Conservation (phyloP, 2,113 vertebrate species). For the Sitta europaea region DNA sequence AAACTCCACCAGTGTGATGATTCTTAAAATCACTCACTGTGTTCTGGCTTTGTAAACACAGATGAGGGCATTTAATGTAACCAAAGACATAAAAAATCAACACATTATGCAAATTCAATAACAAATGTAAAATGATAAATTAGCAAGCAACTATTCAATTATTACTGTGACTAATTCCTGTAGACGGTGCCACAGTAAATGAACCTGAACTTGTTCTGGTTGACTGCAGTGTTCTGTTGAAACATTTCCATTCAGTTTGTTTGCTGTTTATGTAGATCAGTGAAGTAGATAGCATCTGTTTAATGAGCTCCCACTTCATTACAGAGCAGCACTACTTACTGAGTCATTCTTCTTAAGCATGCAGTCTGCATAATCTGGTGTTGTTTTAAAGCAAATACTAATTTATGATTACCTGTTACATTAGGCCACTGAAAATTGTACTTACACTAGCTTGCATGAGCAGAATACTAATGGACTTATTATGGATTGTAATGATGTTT, state of each 20-base stretch:
- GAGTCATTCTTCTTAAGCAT: constrained; percentile 69
- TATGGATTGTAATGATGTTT: constrained; percentile 55
- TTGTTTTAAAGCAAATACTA: constrained; percentile 82
- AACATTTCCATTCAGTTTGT: constrained; percentile 75
- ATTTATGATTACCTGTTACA: constrained; percentile 85
- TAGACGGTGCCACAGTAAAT: constrained; percentile 69
- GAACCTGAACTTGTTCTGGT: constrained; percentile 76
- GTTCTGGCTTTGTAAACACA: constrained; percentile 10
- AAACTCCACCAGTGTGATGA: background rate
- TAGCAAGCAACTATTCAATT: constrained; percentile 73
- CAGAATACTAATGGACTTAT: constrained; percentile 74
- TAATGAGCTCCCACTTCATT: constrained; percentile 80
- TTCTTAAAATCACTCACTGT: background rate
- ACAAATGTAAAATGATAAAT: constrained; percentile 78
- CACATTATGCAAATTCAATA: constrained; percentile 69
- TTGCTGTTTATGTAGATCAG: constrained; percentile 56
- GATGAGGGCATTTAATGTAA: constrained; percentile 36
- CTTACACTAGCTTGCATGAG: constrained; percentile 62
- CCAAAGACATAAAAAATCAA: constrained; percentile 21
- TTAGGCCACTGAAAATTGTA: constrained; percentile 78
- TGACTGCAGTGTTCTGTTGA: constrained; percentile 70
- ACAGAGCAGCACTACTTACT: constrained; percentile 49
- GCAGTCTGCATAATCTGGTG: constrained; percentile 61
- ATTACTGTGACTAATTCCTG: constrained; percentile 76
- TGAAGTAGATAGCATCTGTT: constrained; percentile 74